A percentile compares a stretch with the other conserved stretches of the same genome.
phyloP scores from a whole-genome alignment of 2,797 vertebrate genomes.

The Valencia hispanica region DNA sequence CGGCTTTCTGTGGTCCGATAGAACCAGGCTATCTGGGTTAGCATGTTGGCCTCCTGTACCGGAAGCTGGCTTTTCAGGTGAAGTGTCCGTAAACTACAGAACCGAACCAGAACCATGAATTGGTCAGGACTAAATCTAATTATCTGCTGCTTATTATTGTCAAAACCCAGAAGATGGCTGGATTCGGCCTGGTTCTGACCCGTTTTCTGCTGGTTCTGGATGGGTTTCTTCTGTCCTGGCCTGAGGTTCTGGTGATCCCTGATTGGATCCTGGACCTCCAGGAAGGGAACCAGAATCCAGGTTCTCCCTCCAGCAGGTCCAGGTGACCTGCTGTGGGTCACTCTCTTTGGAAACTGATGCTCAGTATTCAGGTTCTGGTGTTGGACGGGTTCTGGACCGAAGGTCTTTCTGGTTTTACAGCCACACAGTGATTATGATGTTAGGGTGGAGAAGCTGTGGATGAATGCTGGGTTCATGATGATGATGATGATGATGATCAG shows the following conservation, averaged over 20 bases:
- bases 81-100: background rate
- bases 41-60: background rate
- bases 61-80: background rate
- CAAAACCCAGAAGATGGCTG: background rate
- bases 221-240: background rate
- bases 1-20: no score
- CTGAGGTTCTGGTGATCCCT: background rate
- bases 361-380: no score
- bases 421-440: no score
- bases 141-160: background rate
- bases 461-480: background rate
- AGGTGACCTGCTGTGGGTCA: no score
- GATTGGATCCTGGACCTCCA: background rate
- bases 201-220: constrained; percentile 1
- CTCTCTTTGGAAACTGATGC: no score
- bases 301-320: no score
- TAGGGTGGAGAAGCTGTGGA: background rate
- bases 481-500: background rate
- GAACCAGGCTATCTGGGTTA: background rate
- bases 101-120: background rate
- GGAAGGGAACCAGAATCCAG: no score
- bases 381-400: no score
- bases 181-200: background rate
- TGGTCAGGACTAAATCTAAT: background rate
- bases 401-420: no score